Conservation (phyloP, 2,888 invertebrate species). For the Zygaena filipendulae region DNA sequence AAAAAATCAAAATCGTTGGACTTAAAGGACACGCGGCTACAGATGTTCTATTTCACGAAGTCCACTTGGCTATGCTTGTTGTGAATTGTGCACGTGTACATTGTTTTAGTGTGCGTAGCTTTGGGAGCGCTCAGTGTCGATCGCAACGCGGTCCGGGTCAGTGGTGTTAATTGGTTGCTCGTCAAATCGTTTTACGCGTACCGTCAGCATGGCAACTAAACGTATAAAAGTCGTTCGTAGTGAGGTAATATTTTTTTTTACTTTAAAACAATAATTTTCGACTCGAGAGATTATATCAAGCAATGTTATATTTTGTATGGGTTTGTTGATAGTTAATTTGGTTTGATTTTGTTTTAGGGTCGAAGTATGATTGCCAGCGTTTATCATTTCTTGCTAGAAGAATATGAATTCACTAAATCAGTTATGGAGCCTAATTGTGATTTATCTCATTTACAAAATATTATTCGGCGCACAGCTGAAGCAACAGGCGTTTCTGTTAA, state of each 20-base stretch:
- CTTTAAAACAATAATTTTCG: no score
- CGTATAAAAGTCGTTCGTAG: neutral
- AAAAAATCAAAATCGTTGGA: slow-evolving; percentile 18
- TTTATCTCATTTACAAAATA: neutral
- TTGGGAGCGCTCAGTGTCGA: no score
- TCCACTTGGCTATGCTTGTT: no score
- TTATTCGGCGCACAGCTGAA: neutral
- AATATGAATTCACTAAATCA: neutral
- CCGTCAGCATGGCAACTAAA: neutral
- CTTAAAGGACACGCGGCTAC: slow-evolving; percentile 13
- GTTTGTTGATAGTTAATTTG: neutral
- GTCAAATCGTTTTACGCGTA: neutral
- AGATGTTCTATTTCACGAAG: no score
- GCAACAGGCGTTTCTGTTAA: neutral
- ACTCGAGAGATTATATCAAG: no score
- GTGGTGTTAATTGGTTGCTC: neutral
- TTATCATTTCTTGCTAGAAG: neutral
- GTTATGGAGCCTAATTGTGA: neutral
- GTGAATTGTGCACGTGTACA: no score
- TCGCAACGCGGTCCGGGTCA: neutral
- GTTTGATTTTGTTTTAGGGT: neutral
- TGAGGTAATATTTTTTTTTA: neutral
- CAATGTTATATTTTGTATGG: neutral
- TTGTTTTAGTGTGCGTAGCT: no score
- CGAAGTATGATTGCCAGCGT: no score